These are phyloP conservation scores for Callaeas wilsoni DNA, from an alignment of 2,113 vertebrate genomes.

Conservation along the genomic window DNA sequence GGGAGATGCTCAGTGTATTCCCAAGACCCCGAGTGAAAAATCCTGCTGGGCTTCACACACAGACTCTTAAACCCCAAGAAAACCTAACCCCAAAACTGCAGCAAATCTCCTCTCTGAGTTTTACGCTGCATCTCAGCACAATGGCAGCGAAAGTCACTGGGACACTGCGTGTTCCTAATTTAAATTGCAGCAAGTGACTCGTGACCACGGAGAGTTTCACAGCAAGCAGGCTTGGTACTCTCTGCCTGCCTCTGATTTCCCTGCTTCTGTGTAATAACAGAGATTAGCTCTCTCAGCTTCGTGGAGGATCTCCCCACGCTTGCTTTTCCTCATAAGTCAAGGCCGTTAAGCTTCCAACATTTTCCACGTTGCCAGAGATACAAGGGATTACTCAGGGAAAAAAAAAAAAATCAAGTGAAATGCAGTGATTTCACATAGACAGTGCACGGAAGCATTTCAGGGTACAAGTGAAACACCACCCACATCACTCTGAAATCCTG, in stretches of 20 bases:
- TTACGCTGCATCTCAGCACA: neutral
- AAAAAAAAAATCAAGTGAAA: neutral
- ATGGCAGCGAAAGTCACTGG: neutral
- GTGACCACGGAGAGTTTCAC: neutral
- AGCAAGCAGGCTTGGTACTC: neutral
- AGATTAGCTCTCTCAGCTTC: neutral
- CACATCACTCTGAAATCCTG: neutral
- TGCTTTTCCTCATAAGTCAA: neutral
- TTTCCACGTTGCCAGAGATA: neutral
- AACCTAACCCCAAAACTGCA: neutral
- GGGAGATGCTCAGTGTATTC: fast-evolving
- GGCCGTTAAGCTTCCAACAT: neutral
- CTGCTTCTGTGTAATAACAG: neutral
- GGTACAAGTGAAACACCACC: neutral
- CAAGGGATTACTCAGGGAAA: neutral
- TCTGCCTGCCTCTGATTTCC: neutral
- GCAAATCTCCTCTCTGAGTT: neutral
- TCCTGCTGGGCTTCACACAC: neutral
- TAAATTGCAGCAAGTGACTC: neutral
- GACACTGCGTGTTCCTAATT: neutral
- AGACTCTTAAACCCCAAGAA: neutral
- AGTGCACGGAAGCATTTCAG: neutral
- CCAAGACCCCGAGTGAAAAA: neutral
- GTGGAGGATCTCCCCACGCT: neutral
- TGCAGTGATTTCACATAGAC: neutral